Conservation (phyloP, 1,140 invertebrate species). For the Formica selysi region DNA sequence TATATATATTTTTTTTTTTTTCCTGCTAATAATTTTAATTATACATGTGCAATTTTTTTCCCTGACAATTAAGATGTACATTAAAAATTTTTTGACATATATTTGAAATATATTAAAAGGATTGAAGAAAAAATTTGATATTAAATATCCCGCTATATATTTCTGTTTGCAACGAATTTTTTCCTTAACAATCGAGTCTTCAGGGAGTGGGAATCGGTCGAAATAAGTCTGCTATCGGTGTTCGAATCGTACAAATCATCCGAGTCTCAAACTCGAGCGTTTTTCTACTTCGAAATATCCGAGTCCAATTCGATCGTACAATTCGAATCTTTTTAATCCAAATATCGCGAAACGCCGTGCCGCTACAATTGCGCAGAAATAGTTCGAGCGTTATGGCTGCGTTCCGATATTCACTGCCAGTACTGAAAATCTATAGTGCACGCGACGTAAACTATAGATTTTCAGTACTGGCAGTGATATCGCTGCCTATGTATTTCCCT, state of each 20-base stretch:
- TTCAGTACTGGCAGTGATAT: too few relatives aligned
- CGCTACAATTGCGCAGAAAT: constrained; percentile 39
- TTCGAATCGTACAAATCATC: neutral
- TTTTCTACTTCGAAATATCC: neutral
- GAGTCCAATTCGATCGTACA: neutral
- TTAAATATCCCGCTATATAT: neutral
- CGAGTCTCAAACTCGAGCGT: neutral
- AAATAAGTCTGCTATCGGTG: neutral
- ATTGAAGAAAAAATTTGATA: too few relatives aligned
- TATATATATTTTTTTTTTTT: too few relatives aligned
- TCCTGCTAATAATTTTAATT: too few relatives aligned
- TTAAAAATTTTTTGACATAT: neutral
- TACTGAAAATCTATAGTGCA: too few relatives aligned
- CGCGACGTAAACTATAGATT: too few relatives aligned
- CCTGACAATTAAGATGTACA: neutral
- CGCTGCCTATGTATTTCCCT: constrained; percentile 19
- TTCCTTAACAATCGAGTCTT: neutral
- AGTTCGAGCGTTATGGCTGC: neutral
- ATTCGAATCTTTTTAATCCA: neutral
- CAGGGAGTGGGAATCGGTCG: neutral
- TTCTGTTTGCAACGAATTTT: neutral
- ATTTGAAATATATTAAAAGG: neutral
- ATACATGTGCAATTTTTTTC: too few relatives aligned
- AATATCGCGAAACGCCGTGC: neutral
- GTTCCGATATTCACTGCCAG: too few relatives aligned